Evolutionary conservation across 1,140 invertebrate species (phyloP).

Genomic region (Nebria ingens): DNA sequence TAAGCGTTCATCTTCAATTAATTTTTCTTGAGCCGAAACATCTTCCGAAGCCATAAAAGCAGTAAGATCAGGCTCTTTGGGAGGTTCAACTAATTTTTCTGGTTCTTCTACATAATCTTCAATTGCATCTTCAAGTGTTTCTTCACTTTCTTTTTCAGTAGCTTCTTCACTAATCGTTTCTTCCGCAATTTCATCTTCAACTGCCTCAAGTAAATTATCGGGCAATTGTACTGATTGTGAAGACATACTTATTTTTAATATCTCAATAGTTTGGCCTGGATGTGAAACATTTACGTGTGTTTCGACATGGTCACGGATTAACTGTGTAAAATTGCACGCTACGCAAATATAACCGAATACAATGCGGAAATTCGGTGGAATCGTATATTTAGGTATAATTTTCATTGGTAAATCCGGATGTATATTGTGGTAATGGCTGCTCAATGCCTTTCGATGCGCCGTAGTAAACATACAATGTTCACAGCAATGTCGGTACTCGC

Average conservation of each 20-base stretch:
- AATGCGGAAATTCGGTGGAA: slow-evolving; percentile 21
- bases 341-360: slow-evolving; percentile 53
- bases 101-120: not conserved
- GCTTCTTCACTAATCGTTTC: not conserved
- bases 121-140: not conserved
- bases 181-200: not conserved
- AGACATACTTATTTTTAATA: slow-evolving; percentile 43
- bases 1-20: slow-evolving; percentile 26
- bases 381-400: not conserved
- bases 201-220: no score
- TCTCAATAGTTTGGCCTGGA: slow-evolving; percentile 27
- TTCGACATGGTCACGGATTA: slow-evolving; percentile 45
- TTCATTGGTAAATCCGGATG: slow-evolving; percentile 20
- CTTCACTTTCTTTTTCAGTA: slow-evolving; percentile 1
- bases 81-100: not conserved
- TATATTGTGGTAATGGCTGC: slow-evolving; percentile 36
- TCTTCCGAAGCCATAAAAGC: slow-evolving; percentile 28
- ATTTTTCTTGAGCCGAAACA: slow-evolving; percentile 22
- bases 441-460: slow-evolving; percentile 34
- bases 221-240: slow-evolving; percentile 11
- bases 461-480: slow-evolving; percentile 41
- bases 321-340: slow-evolving; percentile 56
- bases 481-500: slow-evolving; percentile 56
- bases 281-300: slow-evolving; percentile 47
- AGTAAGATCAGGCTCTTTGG: slow-evolving; percentile 20